Evolutionary conservation across 1,140 invertebrate species (phyloP).

Genomic region (Neelides sp.): DNA sequence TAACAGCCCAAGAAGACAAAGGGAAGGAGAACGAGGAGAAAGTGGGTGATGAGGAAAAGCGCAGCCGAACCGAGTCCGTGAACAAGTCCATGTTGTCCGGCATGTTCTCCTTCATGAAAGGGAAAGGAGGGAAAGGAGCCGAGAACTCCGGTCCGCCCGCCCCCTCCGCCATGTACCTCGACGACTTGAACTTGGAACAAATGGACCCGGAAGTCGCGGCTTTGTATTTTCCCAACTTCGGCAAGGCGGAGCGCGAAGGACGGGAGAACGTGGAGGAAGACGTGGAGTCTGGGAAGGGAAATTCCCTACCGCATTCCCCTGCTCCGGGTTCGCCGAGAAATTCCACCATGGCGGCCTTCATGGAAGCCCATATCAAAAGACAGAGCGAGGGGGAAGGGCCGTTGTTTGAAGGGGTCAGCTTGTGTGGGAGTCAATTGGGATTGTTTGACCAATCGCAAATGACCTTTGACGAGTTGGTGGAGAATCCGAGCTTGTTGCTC

Average conservation of each 20-base stretch:
- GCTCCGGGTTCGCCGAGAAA: constrained; percentile 26
- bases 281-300: constrained; percentile 85
- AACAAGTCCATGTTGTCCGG: constrained; percentile 61
- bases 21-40: constrained; percentile 1
- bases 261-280: too few relatives aligned
- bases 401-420: constrained; percentile 45
- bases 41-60: constrained; percentile 30
- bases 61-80: constrained; percentile 18
- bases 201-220: constrained; percentile 80
- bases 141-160: too few relatives aligned
- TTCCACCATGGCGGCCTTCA: constrained; percentile 11
- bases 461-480: constrained; percentile 67
- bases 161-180: constrained; percentile 78
- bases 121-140: constrained; percentile 43
- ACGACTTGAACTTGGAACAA: constrained; percentile 75
- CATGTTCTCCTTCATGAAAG: constrained; percentile 86
- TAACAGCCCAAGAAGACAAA: constrained; percentile 1
- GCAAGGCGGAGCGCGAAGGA: constrained; percentile 8
- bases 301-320: constrained; percentile 83
- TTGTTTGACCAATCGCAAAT: constrained; percentile 63
- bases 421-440: constrained; percentile 56
- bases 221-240: constrained; percentile 61
- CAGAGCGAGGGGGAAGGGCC: constrained; percentile 4
- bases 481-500: constrained; percentile 58
- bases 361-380: constrained; percentile 11